These are phyloP conservation scores for Scyliorhinus canicula DNA, from an alignment of 2,797 vertebrate genomes.

Conservation along the genomic window DNA sequence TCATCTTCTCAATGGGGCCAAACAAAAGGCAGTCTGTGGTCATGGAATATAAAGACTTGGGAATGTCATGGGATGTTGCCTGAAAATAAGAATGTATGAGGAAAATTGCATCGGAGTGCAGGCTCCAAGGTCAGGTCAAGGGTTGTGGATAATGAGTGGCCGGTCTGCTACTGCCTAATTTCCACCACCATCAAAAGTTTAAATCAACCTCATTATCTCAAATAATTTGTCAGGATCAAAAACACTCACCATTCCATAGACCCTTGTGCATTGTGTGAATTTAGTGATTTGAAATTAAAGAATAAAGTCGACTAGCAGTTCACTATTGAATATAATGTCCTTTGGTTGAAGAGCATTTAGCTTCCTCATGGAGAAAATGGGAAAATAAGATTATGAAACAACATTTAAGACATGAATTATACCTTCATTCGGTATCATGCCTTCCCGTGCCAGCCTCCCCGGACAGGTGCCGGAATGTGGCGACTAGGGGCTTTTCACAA, in stretches of 20 bases:
- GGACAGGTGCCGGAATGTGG: too few relatives aligned
- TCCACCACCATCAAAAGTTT: not conserved
- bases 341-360: not conserved
- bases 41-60: not conserved
- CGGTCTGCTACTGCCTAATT: not conserved
- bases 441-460: too few relatives aligned
- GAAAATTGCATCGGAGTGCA: not conserved
- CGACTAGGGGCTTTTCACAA: too few relatives aligned
- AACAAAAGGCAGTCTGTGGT: not conserved
- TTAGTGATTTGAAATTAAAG: not conserved
- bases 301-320: not conserved
- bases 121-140: not conserved
- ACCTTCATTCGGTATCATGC: too few relatives aligned
- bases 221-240: not conserved
- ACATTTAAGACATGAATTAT: not conserved
- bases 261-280: not conserved
- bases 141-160: not conserved
- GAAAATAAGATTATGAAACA: not conserved
- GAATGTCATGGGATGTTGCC: not conserved
- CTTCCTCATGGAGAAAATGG: not conserved
- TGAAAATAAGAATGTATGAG: not conserved
- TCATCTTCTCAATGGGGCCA: not conserved
- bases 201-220: not conserved
- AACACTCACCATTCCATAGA: not conserved
- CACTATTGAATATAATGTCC: not conserved